Percentiles rank a stretch among this genome's conserved stretches.
These are phyloP conservation scores for Phymorhynchus buccinoides DNA, from an alignment of 1,140 invertebrate species.

Conservation along the genomic window DNA sequence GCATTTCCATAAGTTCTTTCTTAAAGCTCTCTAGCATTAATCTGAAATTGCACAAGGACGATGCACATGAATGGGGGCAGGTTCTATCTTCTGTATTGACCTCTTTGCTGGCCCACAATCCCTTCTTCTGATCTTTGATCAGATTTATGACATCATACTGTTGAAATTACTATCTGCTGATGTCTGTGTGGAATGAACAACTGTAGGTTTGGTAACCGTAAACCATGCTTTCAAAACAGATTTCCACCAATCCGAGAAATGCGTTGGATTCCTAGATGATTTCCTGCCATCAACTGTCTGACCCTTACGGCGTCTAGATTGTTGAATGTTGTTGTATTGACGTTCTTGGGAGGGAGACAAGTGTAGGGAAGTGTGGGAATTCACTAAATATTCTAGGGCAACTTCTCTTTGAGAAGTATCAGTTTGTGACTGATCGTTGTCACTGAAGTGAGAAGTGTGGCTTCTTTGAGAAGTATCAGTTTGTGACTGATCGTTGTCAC, in stretches of 20 bases:
- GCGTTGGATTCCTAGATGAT: neutral
- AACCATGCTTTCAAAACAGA: neutral
- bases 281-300: no score
- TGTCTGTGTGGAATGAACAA: neutral
- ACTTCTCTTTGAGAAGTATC: no score
- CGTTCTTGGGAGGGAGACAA: no score
- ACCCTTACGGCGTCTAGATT: no score
- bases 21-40: neutral
- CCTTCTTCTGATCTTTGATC: neutral
- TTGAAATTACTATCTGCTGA: neutral
- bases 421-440: no score
- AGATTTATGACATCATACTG: neutral
- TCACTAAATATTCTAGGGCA: no score
- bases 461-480: no score
- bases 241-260: neutral
- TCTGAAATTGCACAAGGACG: neutral
- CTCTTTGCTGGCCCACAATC: neutral
- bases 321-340: no score
- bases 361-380: no score
- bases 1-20: neutral
- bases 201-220: neutral
- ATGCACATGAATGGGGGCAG: conserved; percentile 9
- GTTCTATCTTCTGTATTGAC: neutral
- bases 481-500: no score
- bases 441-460: no score